Percentiles rank a stretch among this genome's conserved stretches.
phyloP scores from a whole-genome alignment of 2,113 vertebrate genomes.

The Strix aluco region DNA sequence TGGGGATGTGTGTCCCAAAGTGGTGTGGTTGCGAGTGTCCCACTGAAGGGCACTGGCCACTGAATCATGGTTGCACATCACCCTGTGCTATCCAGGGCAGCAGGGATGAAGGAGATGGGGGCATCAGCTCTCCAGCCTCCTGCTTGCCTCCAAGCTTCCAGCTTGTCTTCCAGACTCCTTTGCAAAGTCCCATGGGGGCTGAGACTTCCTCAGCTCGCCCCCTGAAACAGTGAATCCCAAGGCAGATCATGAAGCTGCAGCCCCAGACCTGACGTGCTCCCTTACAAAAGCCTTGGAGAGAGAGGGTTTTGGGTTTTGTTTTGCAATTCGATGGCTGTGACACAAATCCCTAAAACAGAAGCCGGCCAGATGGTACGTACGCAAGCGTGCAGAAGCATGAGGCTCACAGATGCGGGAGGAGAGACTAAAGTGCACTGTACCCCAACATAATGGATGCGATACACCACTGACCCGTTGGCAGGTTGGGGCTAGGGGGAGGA shows the following conservation, averaged over 20 bases:
- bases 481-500: not conserved
- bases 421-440: accelerated
- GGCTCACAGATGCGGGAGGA: not conserved
- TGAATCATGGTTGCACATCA: not conserved
- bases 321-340: not conserved
- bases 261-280: accelerated
- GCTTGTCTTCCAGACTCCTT: not conserved
- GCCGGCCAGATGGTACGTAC: not conserved
- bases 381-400: accelerated
- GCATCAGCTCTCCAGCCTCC: not conserved
- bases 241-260: not conserved
- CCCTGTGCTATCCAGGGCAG: not conserved
- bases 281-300: not conserved
- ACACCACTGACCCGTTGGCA: accelerated
- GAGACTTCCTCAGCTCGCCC: not conserved
- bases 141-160: not conserved
- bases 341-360: not conserved
- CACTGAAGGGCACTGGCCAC: accelerated
- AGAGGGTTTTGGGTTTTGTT: not conserved
- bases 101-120: not conserved
- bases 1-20: not conserved
- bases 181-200: not conserved
- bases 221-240: not conserved
- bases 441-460: not conserved
- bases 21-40: accelerated